Base-by-base conservation (phyloP, 2,797 vertebrate genomes). In the Alectoris magna region DNA sequence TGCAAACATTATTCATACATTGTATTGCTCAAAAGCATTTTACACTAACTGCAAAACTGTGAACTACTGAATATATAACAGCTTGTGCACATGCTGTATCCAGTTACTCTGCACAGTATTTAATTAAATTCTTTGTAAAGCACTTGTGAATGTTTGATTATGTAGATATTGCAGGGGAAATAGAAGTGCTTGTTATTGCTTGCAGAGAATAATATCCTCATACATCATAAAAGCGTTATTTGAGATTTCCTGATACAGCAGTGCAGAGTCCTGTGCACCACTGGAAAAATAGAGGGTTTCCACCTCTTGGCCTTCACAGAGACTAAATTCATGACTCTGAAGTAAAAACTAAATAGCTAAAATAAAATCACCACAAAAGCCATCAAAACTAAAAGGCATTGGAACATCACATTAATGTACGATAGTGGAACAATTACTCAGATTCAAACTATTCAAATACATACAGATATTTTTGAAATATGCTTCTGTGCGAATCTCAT, bases 81-180 rank as follows among this genome's bases (percentile, higher is more conserved):
- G 83, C 71, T 60, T 80, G 76, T 67, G 49, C 74, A 91, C 70
- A 29, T 49, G 67, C 75, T 91, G 51, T 82, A 94, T 73, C 63
- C 76, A 94, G 87, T 90, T 88, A 89, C 53, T 87, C 76, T 48
- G 84, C 79, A 84, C 76, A 83, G 51, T 91, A 89, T 64, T 87
- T 90, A 95, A 94, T 94, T 96, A 96, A 93, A 70, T 74, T 77
- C 84, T 71, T 93, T 87, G 87, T 78, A 95, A 96, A 92, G 68
- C 39, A 87, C 71, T 94, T 76, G 72, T 39, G 78, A 96, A 93
- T 91, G 83, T 88, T 94, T 91, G 93, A 95, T 91, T 90, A 95
- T 71, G 70, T 90, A 90, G 84, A 91, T 95, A 89, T 82, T 90
- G 66, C 90, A 87, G 48, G 51, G 62, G 74, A 97, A 93, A 95